Evolutionary conservation across 2,797 vertebrate species (phyloP), one percentile per base, ranked within the genome.

Genomic region (Benthosema pterotum): DNA sequence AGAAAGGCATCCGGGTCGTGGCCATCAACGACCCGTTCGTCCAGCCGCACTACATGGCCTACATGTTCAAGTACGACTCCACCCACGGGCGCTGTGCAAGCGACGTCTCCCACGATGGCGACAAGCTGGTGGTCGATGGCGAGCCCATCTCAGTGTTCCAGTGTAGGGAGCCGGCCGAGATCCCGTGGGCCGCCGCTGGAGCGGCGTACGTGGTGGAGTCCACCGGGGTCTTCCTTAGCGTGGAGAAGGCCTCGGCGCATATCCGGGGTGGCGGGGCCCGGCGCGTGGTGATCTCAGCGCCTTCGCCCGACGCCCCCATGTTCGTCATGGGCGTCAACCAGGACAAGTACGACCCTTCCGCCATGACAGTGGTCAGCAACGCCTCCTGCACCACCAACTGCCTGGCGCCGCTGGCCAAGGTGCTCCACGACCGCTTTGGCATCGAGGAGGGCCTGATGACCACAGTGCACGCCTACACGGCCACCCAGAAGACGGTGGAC

Each of bases 21-120:
- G 22, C 22, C 22, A 25, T 25, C 22, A 25, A 25, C 2, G 22
- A 25, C 22, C 22, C 22, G 3, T 25, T 25, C 22, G 5, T 25
- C 22, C 3, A 25, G 3, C 22, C 22, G 22, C 22, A 25, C 3
- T 25, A 1, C 0, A 77, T 93, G 91, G 90, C 80, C 5, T 93
- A 93, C 79, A 92, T 93, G 92, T 92, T 93, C 74, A 91, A 93
- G 66, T 93, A 92, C 48, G 92, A 93, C 70, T 92, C 92, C 49
- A 93, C 91, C n/a, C 92, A 93, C 0, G 90, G 92, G n/a, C 86
- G 70, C 47, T 93, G 88, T 77, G 68, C 76, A 5, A 91, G 90
- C 4, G 81, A 54, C 0, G 90, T 93, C 47, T 65, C 67, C 1
- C 68, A 73, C 1, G 89, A 83, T 46, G 74, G 74, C 0, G 87